Evolutionary conservation across 2,113 vertebrate genomes (phyloP), one percentile per base, ranked within the genome.

Genomic region (Heterochromis multidens): DNA sequence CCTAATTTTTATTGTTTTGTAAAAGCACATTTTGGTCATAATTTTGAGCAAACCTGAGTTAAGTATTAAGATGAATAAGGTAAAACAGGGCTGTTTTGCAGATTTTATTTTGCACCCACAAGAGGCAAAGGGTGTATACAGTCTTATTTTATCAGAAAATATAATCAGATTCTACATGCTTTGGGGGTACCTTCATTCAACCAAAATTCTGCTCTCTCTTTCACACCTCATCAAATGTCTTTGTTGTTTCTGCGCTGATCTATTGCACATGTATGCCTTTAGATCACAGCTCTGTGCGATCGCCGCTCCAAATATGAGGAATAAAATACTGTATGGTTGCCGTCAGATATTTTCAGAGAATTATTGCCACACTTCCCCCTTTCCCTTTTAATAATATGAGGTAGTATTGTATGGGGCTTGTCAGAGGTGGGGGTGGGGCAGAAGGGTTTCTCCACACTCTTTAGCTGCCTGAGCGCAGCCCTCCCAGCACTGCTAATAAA

Each of bases 401-500:
- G 89, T 91, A 88, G 94, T 91, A 93, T 94, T 93, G 93, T 93
- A 89, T 83, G 74, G 90, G 84, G 85, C 89, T 89, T 90, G 92
- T 93, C 90, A 89, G 89, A 76, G 90, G 84, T 84, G 93, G 93
- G 93, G 95, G 92, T 87, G 89, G 91, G 90, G 91, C 79, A 74
- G 79, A 62, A 86, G 77, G 86, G 88, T 81, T 88, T 89, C 93
- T 94, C 86, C 3, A 79, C 89, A 90, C 94, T 93, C 94, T 94
- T 92, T 93, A 94, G 93, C 93, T 94, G 94, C 91, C 93, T 90
- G 93, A 92, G 93, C 91, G 37, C 87, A 91, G 93, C 93, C 95
- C 96, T 95, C 94, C 92, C 90, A 92, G 95, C 95, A 81, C 87
- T 93, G 90, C 94, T 95, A 95, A 96, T 96, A 96, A 96, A 96